Conservation (phyloP, 2,797 vertebrate species). For the Numenius phaeopus region DNA sequence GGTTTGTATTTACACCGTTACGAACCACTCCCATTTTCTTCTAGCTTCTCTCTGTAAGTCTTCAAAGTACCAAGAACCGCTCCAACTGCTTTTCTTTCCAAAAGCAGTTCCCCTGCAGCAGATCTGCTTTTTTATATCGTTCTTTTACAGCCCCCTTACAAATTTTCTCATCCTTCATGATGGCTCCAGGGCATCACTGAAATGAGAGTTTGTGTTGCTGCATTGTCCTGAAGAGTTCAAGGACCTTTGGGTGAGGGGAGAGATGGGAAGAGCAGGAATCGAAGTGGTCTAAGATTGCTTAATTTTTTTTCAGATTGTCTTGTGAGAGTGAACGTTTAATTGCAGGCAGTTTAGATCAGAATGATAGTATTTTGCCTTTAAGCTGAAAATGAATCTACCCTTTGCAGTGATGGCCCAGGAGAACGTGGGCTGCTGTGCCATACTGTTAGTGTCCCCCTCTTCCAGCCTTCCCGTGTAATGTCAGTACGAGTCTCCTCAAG, state of each 20-base stretch:
- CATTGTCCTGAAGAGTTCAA: neutral
- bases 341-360: neutral
- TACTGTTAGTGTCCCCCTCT: neutral
- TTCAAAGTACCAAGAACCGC: neutral
- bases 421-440: neutral
- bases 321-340: neutral
- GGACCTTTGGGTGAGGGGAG: neutral
- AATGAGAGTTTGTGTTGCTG: neutral
- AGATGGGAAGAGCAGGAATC: neutral
- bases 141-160: neutral
- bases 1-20: neutral
- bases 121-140: neutral
- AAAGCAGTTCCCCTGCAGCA: neutral
- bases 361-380: neutral
- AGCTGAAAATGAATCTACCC: neutral
- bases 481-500: neutral
- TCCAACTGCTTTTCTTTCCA: slow-evolving; percentile 19
- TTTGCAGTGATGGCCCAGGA: neutral
- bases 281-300: neutral
- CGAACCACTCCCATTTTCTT: neutral
- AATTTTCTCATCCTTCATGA: neutral
- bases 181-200: neutral
- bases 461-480: neutral
- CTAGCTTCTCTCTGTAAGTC: neutral
- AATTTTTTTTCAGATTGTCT: neutral